Evolutionary conservation across 2,797 vertebrate species (phyloP), one percentile per base, ranked within the genome.

Genomic region (Salarias fasciatus): DNA sequence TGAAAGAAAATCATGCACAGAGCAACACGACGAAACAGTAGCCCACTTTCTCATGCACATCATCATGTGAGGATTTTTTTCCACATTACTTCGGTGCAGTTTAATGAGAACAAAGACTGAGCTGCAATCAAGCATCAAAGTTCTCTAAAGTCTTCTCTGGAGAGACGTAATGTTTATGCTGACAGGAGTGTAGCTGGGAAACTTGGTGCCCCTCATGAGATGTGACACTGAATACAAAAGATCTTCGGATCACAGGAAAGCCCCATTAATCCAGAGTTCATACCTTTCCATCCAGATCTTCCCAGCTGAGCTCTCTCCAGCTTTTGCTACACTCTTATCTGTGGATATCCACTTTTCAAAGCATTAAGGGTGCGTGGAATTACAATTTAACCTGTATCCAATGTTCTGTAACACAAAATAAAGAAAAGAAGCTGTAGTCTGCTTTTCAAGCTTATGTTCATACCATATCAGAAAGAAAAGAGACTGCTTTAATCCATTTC

Each of bases 141-240:
- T 49, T 44, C 36, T 63, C 35, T 40, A 29, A 49, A 52, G 56
- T 44, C 42, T 31, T 64, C 62, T 49, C 43, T 43, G 45, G 18
- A 33, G 13, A 67, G 42, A 61, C 29, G 12, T 50, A 8, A 52
- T 48, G 72, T 68, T 53, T 53, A 65, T 49, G 59, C 5, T 61
- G 70, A 75, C 70, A 62, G 66, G 49, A 54, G 44, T 18, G 11
- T n/a, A 45, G 35, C 1, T 5, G 28, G 70, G 54, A 63, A 12
- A 38, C 46, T 41, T 10, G 18, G 65, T 63, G 66, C 60, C 71
- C 56, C 67, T 72, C 65, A 55, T 35, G 3, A 77, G 75, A 77
- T 58, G 57, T 79, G 72, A 82, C 69, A 74, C 50, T 11, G 37
- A 75, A 71, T 42, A 79, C 76, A 83, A 83, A 77, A 68, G 71